Base-by-base conservation (phyloP, 2,888 invertebrate genomes). In the Ernsta delagoae region DNA sequence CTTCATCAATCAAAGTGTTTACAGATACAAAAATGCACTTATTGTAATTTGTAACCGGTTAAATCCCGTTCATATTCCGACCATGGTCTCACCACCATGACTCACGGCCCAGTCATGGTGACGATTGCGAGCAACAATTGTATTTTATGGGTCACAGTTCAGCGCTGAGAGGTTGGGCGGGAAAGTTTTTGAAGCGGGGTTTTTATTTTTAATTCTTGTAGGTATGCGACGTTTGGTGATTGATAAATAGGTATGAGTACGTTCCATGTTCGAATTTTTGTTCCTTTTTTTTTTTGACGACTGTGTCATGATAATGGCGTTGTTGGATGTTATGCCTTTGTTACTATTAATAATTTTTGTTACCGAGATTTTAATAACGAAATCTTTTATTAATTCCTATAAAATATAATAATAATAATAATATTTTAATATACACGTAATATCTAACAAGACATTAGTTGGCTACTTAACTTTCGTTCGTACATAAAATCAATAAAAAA, bases 81-180 rank as follows among this genome's bases (percentile, higher is more conserved):
- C 50, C 12, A 4, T 50, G 16, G 50, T 50, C 50, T 5, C 48
- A 50, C 50, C 50, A 50, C 50, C 16, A 50, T 50, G 50, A 50
- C 50, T 50, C 48, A 48, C 12, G 48, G 48, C 48, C 1, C 12
- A 48, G 48, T 48, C 48, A 48, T 48, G 48, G 48, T 48, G 48
- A 48, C 12, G 48, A 48, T 48, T 48, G 48, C 24, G 8, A 4
- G 48, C 8, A 24, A 50, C 50, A 50, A 50, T 50, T 50, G 50
- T 50, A 50, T 50, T 50, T 50, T 50, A 50, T 50, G 12, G 50
- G 50, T 50, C 50, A 50, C 50, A 50, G 50, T 50, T 50, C 50
- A 50, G 4, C 16, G 50, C 16, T 50, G 16, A 16, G 50, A 50
- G 16, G 5, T 50, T 50, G 8, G 50, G 16, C 50, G 50, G 50